Percentiles rank a stretch among this genome's conserved stretches.
These are phyloP conservation scores for Drosophila paramelanica DNA, from an alignment of 2,888 invertebrate species.

Conservation along the genomic window DNA sequence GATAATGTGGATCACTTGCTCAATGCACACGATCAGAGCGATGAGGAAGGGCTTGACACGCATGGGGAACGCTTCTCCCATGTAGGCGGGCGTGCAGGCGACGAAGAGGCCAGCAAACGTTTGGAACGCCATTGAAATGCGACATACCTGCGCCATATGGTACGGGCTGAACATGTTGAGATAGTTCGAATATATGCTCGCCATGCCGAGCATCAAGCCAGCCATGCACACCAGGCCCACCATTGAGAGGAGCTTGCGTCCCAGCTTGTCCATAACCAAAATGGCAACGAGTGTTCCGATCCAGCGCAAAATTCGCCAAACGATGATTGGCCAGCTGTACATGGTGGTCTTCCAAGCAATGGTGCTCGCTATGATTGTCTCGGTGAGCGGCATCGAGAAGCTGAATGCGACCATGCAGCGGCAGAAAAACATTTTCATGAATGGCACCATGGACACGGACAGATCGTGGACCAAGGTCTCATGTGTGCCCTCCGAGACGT, in stretches of 20 bases:
- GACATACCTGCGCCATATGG: slow-evolving; percentile 53
- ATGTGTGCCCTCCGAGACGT: slow-evolving; percentile 60
- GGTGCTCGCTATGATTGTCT: slow-evolving; percentile 45
- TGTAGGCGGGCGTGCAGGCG: slow-evolving; percentile 68
- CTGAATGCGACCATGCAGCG: slow-evolving; percentile 75
- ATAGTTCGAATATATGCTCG: slow-evolving; percentile 45
- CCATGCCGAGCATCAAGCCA: slow-evolving; percentile 66
- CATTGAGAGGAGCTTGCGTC: slow-evolving; percentile 65
- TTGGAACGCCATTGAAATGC: slow-evolving; percentile 65
- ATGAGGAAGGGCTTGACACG: slow-evolving; percentile 70
- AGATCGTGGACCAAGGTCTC: slow-evolving; percentile 44
- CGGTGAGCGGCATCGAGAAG: slow-evolving; percentile 72
- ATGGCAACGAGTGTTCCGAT: slow-evolving; percentile 57
- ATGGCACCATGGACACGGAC: slow-evolving; percentile 54
- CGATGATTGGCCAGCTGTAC: slow-evolving; percentile 56
- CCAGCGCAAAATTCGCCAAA: slow-evolving; percentile 63
- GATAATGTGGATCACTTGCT: slow-evolving; percentile 72
- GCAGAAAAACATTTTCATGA: slow-evolving; percentile 68
- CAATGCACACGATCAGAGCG: slow-evolving; percentile 62
- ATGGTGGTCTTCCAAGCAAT: not conserved
- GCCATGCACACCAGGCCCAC: slow-evolving; percentile 61
- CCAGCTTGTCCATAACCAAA: slow-evolving; percentile 59
- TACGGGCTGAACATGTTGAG: slow-evolving; percentile 9
- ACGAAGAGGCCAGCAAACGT: slow-evolving; percentile 71
- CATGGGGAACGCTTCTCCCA: slow-evolving; percentile 79